phyloP scores from a whole-genome alignment of 2,888 invertebrate genomes.

The Brenthis ino region DNA sequence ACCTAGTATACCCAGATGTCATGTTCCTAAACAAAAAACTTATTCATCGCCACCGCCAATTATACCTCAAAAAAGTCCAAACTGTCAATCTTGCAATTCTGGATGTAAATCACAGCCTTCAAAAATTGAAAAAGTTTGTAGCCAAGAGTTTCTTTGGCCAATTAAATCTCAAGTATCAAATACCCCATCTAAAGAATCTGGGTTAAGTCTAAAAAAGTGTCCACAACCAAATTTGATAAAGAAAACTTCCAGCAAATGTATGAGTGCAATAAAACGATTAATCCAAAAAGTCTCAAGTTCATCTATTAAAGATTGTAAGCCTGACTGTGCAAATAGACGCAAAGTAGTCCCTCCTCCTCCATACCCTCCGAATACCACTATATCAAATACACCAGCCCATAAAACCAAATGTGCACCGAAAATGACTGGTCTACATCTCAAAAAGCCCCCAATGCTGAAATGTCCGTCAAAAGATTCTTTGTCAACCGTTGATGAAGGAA shows the following conservation, averaged over 20 bases:
- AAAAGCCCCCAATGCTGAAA: slow-evolving; percentile 48
- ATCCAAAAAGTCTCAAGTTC: slow-evolving; percentile 26
- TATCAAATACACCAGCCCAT: background rate
- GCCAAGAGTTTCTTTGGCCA: slow-evolving; percentile 36
- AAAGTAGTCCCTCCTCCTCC: slow-evolving; percentile 14
- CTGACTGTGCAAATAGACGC: slow-evolving; percentile 41
- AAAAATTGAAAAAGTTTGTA: slow-evolving; percentile 29
- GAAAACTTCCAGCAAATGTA: slow-evolving; percentile 22
- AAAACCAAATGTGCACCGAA: slow-evolving; percentile 34
- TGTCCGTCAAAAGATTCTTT: slow-evolving; percentile 45
- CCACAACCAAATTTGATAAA: slow-evolving; percentile 16
- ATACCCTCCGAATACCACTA: slow-evolving; percentile 15
- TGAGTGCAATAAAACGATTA: slow-evolving; percentile 17
- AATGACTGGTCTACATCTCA: slow-evolving; percentile 50
- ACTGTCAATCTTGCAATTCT: slow-evolving; percentile 21
- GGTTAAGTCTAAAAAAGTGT: slow-evolving; percentile 12
- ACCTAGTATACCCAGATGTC: slow-evolving; percentile 18
- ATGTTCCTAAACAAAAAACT: background rate
- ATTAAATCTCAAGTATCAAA: slow-evolving; percentile 39
- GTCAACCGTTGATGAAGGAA: slow-evolving; percentile 32
- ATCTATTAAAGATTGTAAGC: slow-evolving; percentile 37
- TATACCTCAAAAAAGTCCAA: slow-evolving; percentile 11
- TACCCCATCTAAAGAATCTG: slow-evolving; percentile 31
- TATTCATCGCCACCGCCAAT: background rate
- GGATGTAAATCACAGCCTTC: slow-evolving; percentile 3